Evolutionary conservation across 2,888 invertebrate genomes (phyloP), one percentile per base, ranked within the genome.

Genomic region (Chydorus sphaericus): DNA sequence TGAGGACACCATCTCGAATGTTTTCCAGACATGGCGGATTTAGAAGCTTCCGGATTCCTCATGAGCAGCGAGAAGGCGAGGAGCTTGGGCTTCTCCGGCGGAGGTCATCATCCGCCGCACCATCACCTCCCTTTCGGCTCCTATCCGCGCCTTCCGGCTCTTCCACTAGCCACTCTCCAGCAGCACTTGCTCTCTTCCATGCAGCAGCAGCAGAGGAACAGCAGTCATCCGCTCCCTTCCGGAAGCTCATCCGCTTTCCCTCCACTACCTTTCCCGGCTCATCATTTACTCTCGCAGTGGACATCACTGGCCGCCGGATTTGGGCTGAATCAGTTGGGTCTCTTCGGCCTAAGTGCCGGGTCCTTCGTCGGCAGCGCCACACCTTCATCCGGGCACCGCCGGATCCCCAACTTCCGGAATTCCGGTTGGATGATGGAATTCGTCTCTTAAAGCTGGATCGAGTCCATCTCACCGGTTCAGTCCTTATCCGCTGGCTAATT

Each of bases 261-360:
- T 4, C 52, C 31, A 10, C 33, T 52, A 4, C 36, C 52, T 33
- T 31, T 52, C 26, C 52, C 52, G n/a, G n/a, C n/a, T n/a, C 31
- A 36, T 11, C 52, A 52, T n/a, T 36, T 52, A 23, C 36, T 31
- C 20, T 52, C 52, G 20, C 52, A 52, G 37, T 52, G 52, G 52
- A 36, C 52, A 11, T 16, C 36, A 8, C 31, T 23, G 16, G 52
- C 33, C 23, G 23, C 36, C 11, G 52, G 52, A 33, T 36, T 52
- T 23, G 52, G 52, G 10, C 33, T 52, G 36, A 52, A 52, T 20
- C 52, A 52, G 8, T 18, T 52, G 36, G 36, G 52, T 7, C 14
- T 52, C 20, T 36, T 52, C 16, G 52, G 52, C 23, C 23, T 52
- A 10, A 11, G 26, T 26, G 44, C 26, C 11, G 44, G 44, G 4